phyloP scores from a whole-genome alignment of 2,888 invertebrate genomes.

The Stramonita haemastoma region DNA sequence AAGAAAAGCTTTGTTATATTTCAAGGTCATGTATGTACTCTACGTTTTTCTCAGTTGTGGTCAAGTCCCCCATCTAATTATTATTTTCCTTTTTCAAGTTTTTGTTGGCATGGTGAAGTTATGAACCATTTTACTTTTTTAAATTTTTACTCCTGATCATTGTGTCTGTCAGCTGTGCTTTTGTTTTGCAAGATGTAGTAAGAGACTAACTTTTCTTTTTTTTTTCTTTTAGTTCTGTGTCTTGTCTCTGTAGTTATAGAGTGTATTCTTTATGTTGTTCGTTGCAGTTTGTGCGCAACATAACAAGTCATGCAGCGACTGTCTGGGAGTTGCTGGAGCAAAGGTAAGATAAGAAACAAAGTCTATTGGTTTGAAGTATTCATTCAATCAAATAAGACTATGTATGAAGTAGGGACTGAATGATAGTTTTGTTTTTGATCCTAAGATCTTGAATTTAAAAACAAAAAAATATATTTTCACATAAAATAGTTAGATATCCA shows the following conservation, averaged over 20 bases:
- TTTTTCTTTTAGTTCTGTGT: not conserved
- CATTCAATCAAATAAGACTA: not conserved
- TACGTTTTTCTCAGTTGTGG: too few species aligned
- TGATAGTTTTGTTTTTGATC: not conserved
- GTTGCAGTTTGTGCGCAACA: slow-evolving; percentile 34
- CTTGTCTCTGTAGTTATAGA: not conserved
- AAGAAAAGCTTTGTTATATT: too few species aligned
- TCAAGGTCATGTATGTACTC: too few species aligned
- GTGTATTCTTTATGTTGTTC: not conserved
- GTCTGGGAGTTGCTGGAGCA: slow-evolving; percentile 28
- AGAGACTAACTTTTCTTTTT: not conserved
- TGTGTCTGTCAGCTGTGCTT: not conserved
- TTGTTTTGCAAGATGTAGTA: not conserved
- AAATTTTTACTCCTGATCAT: too few species aligned
- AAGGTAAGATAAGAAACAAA: slow-evolving; percentile 25
- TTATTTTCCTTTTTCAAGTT: too few species aligned
- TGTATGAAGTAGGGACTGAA: not conserved
- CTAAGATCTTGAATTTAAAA: not conserved
- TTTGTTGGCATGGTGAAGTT: too few species aligned
- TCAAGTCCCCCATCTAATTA: too few species aligned
- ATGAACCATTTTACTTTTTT: too few species aligned
- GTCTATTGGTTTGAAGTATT: not conserved
- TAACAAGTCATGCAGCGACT: slow-evolving; percentile 22
- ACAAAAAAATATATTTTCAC: not conserved
- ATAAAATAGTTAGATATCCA: not conserved